These are phyloP conservation scores for Lerema accius DNA, from an alignment of 1,140 invertebrate species.

Conservation along the genomic window DNA sequence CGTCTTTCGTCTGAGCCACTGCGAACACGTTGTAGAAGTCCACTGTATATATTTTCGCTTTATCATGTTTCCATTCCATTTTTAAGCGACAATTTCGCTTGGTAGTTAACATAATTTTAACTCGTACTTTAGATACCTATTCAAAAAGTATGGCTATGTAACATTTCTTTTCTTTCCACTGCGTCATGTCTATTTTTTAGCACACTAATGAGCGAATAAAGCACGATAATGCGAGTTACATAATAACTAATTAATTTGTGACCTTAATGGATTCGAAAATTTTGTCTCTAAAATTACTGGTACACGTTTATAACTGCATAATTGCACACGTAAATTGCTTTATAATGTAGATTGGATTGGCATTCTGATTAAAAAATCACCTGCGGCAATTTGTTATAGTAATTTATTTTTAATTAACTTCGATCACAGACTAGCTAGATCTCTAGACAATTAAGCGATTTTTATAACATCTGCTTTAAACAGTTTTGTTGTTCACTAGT, in stretches of 20 bases:
- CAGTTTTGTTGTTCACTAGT: not conserved
- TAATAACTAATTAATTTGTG: conserved; percentile 8
- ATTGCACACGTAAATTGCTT: conserved; percentile 25
- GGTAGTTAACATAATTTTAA: no score
- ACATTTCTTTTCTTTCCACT: no score
- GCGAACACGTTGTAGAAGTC: not conserved
- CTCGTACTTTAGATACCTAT: no score
- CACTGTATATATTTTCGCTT: no score
- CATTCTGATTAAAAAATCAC: conserved; percentile 15
- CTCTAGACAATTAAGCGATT: not conserved
- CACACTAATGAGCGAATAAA: no score
- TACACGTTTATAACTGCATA: conserved; percentile 9
- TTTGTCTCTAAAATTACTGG: conserved; percentile 8
- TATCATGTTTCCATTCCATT: no score
- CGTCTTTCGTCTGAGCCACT: not conserved
- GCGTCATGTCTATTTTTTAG: no score
- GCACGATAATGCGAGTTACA: no score
- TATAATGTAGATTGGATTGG: conserved; percentile 21
- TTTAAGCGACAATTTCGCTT: no score
- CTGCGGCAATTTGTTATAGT: not conserved
- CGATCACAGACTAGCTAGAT: no score
- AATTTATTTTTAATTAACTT: not conserved
- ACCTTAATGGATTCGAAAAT: conserved; percentile 21
- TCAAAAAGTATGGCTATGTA: no score
- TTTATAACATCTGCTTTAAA: not conserved